A percentile compares a stretch with the other conserved stretches of the same genome.
Conservation (phyloP, 1,140 invertebrate species). For the Rhyacophila brunnea region DNA sequence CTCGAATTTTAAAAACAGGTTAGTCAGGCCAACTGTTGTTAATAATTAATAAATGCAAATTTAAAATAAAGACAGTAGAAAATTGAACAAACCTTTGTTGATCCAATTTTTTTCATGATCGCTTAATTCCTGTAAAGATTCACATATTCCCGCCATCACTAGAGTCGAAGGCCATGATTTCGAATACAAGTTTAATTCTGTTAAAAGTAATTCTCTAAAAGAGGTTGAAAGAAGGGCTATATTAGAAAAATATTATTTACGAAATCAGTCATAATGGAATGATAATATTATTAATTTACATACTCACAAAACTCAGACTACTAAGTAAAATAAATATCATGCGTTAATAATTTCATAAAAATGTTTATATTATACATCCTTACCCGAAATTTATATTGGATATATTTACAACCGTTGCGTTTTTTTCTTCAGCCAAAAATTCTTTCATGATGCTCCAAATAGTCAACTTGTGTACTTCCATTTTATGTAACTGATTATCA, state of each 20-base stretch:
- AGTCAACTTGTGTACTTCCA: constrained; percentile 12
- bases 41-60: not conserved
- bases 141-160: constrained; percentile 22
- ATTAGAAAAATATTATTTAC: not conserved
- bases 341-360: too few relatives aligned
- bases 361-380: too few relatives aligned
- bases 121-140: constrained; percentile 20
- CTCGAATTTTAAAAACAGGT: not conserved
- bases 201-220: constrained; percentile 23
- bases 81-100: too few relatives aligned
- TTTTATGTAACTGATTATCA: constrained; percentile 2
- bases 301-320: not conserved
- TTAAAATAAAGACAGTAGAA: not conserved
- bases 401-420: constrained; percentile 6
- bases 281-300: not conserved
- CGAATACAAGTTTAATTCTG: constrained; percentile 15
- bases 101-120: not conserved
- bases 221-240: not conserved
- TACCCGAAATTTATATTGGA: constrained; percentile 25
- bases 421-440: constrained; percentile 6
- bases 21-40: not conserved
- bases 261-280: not conserved
- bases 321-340: not conserved
- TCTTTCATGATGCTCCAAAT: constrained; percentile 16
- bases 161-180: constrained; percentile 23